Evolutionary conservation across 1,140 invertebrate species (phyloP), one percentile per base, ranked within the genome.

Genomic region (Microplitis demolitor): DNA sequence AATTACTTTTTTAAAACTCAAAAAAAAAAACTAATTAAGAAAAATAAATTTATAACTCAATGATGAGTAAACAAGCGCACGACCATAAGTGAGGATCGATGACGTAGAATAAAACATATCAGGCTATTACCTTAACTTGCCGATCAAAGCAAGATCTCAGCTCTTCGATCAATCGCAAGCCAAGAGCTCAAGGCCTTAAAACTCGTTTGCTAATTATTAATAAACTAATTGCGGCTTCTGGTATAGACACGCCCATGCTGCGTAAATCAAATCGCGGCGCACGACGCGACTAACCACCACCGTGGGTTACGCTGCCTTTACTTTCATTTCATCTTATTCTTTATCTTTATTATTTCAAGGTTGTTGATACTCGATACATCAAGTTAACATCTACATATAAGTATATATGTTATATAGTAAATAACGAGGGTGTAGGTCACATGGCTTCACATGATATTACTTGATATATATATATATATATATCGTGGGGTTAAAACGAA

Each of bases 391-490:
- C 53, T 4, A 54, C 11, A 11, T 13, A 53, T 67, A 33, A 54
- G 33, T 67, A 53, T 4, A 31, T 33, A n/a, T 53, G 8, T 24
- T 51, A 45, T 24, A 60, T 8, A 69, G 63, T 31, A 2, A 9
- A 39, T 39, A 63, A 53, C 33, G 31, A 37, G 61, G 61, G 24
- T 35, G 34, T 16, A 75, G 64, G 51, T 79, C 78, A 80, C 78
- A 77, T 79, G 77, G 69, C 74, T 71, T 16, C 8, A 31, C 71
- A 69, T 71, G 77, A 80, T 80, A 80, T 79, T 80, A 78, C 74
- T 78, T 80, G 74, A 78, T 79, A 80, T 74, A 70, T 79, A 78
- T 24, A 78, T 79, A 80, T 74, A 70, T 79, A 78, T 24, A 24
- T 24, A 24, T 24, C 2, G 24, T 77, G 77, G 78, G 72, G 69